Conservation (phyloP, 2,797 vertebrate genomes). For the Xiphophorus birchmanni region DNA sequence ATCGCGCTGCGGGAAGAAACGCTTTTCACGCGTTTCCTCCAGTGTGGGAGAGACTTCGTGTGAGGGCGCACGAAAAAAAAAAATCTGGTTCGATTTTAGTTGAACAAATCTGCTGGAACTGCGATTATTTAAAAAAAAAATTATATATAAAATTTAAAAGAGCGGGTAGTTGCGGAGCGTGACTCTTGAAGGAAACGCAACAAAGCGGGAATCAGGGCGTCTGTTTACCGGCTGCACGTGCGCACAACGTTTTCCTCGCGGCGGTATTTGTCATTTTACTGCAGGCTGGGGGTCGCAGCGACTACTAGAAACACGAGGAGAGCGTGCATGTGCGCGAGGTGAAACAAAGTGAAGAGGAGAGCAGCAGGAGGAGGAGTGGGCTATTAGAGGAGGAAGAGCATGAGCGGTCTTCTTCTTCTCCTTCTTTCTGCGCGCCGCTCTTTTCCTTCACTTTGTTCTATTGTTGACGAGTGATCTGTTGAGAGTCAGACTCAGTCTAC, state of each 20-base stretch:
- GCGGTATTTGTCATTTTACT: conserved; percentile 75
- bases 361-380: conserved; percentile 66
- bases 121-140: not conserved
- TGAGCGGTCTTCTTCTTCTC: conserved; percentile 75
- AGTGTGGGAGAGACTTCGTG: conserved; percentile 20
- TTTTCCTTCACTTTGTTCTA: conserved; percentile 81
- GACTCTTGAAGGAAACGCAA: conserved; percentile 32
- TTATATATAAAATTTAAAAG: not conserved
- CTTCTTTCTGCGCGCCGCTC: conserved; percentile 72
- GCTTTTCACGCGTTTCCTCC: conserved; percentile 12
- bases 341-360: conserved; percentile 66
- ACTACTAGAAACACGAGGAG: conserved; percentile 67
- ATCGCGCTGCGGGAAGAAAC: conserved; percentile 5
- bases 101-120: not conserved
- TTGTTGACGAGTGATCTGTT: conserved; percentile 79
- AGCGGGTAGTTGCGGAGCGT: conserved; percentile 38
- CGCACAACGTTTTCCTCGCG: conserved; percentile 70
- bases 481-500: conserved; percentile 69
- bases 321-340: conserved; percentile 66
- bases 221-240: conserved; percentile 85
- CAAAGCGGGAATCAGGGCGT: conserved; percentile 68
- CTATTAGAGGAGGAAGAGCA: conserved; percentile 77
- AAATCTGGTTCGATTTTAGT: not conserved
- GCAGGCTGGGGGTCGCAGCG: conserved; percentile 72
- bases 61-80: not conserved